Base-by-base conservation (phyloP, 2,888 invertebrate genomes). In the Drosophila helvetica region DNA sequence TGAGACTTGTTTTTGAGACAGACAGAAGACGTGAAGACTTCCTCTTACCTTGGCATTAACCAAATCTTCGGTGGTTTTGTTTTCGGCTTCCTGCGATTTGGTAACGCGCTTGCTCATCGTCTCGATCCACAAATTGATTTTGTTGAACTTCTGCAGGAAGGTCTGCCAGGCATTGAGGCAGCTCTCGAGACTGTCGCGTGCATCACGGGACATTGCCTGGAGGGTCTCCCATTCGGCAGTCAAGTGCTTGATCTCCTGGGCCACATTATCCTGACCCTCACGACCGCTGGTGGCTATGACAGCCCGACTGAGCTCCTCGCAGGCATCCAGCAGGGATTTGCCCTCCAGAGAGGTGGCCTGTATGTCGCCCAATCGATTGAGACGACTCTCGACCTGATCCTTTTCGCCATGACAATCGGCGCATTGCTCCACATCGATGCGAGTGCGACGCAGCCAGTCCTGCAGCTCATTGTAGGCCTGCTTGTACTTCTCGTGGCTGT, bases 371-470 rank as follows among this genome's bases (percentile, higher is more conserved):
- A 97, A 94, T 85, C 95, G 96, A 54, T 94, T 94, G 33, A 96
- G 94, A 90, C 97, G 96, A 79, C 95, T 95, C 63, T 95, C 93
- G 0, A 96, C 95, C 59, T 94, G 94, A 55, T 95, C 95, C 79
- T 96, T 95, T 89, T 98, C 98, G 3, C 98, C 98, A 89, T 97
- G 97, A 0, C 96, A 95, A 90, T 98, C 97, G 3, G 96, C 95
- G 78, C 96, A 96, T 80, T 96, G 95, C 88, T 97, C 97, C 30
- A 97, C 94, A 77, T 96, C 96, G n/a, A 96, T 93, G 86, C 96
- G 95, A 17, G 95, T 94, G 85, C 95, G 95, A 30, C 96, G 94
- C 25, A 98, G 94, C 96, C 97, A 98, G 80, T 98, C 98, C 63
- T 95, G 94, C 64, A 96, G 95, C 82, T 95, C 96, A 84, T 96